Evolutionary conservation across 2,888 invertebrate genomes (phyloP).

Genomic region (Meteorus colon): DNA sequence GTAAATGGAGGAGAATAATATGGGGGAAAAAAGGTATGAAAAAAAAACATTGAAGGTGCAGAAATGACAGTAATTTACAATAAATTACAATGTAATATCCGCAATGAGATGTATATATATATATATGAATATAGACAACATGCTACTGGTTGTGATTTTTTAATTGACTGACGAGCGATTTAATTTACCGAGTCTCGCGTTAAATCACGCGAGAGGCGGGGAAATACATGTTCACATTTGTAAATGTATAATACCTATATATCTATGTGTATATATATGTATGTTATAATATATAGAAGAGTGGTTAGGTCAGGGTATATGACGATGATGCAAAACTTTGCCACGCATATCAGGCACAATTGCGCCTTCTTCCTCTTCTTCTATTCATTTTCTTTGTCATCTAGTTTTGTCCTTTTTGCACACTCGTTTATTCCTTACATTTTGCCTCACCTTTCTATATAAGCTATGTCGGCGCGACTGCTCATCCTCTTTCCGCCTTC

Average conservation of each 20-base stretch:
- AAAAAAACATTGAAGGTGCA: slow-evolving; percentile 18
- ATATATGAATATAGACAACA: slow-evolving; percentile 1
- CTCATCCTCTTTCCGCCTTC: not conserved
- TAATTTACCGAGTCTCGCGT: slow-evolving; percentile 41
- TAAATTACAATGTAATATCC: slow-evolving; percentile 44
- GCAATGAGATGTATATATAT: slow-evolving; percentile 21
- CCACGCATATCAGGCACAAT: slow-evolving; percentile 58
- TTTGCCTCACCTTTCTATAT: slow-evolving; percentile 3
- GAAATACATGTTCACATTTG: slow-evolving; percentile 1
- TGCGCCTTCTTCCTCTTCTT: slow-evolving; percentile 39
- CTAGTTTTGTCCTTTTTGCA: slow-evolving; percentile 35
- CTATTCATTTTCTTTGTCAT: slow-evolving; percentile 52
- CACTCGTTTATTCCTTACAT: not conserved
- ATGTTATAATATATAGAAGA: slow-evolving; percentile 18
- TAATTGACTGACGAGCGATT: slow-evolving; percentile 45
- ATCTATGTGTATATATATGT: not conserved
- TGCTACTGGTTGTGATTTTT: slow-evolving; percentile 41
- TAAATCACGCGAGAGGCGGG: slow-evolving; percentile 36
- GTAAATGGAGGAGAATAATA: not conserved
- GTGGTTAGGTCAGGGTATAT: slow-evolving; percentile 44
- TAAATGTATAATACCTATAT: not conserved
- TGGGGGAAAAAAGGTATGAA: not conserved
- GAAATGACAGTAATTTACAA: slow-evolving; percentile 37
- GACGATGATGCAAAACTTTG: slow-evolving; percentile 58
- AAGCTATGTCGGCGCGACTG: not conserved